Evolutionary conservation across 92 coral and sea anemone genomes (phyloP).

Genomic region (Siderastrea radians): DNA sequence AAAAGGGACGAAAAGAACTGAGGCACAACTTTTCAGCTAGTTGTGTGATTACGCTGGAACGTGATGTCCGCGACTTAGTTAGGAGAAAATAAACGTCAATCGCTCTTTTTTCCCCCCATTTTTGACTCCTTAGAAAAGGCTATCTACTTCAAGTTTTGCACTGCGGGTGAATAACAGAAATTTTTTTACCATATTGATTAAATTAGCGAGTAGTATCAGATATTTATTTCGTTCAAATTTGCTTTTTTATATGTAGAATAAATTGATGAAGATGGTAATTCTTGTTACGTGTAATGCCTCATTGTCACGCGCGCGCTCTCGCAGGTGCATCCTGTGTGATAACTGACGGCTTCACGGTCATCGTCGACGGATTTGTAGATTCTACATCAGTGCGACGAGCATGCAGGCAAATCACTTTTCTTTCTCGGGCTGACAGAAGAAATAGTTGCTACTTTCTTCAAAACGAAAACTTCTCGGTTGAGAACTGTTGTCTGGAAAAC

Average conservation of each 20-base stretch:
- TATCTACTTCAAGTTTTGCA: no score
- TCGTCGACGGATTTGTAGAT: neutral
- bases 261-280: neutral
- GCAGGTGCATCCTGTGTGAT: slow-evolving; percentile 10
- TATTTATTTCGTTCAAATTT: neutral
- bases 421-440: no score
- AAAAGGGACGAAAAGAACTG: no score
- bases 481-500: no score
- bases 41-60: neutral
- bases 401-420: no score
- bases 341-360: neutral
- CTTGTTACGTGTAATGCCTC: neutral
- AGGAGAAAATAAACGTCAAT: neutral
- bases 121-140: no score
- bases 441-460: no score
- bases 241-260: neutral
- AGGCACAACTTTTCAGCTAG: neutral
- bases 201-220: neutral
- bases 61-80: no score
- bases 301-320: slow-evolving; percentile 34
- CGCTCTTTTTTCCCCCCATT: neutral
- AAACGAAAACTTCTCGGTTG: no score
- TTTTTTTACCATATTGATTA: neutral
- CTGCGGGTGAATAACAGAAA: no score
- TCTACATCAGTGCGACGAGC: neutral